These are phyloP conservation scores for Gonioctena quinquepunctata DNA, from an alignment of 1,140 invertebrate species.

Conservation along the genomic window DNA sequence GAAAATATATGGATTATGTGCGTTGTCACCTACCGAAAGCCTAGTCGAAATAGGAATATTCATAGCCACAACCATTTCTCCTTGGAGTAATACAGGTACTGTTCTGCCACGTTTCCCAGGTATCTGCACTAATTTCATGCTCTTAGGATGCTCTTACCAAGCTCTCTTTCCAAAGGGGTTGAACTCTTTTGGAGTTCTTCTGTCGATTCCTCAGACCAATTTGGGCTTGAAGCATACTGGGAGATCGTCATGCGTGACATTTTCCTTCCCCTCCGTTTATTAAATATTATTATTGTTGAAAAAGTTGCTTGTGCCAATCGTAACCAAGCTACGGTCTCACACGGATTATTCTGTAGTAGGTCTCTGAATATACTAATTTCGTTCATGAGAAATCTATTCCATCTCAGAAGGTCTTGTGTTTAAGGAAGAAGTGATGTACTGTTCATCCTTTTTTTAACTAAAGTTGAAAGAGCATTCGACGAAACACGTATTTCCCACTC, in stretches of 20 bases:
- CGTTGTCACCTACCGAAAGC: not conserved
- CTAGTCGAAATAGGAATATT: not conserved
- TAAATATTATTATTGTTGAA: not conserved
- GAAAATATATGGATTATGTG: not conserved
- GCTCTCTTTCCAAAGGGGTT: not conserved
- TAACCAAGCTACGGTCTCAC: not conserved
- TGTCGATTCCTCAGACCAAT: not conserved
- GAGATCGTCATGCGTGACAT: not conserved
- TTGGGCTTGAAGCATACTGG: not conserved
- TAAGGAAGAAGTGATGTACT: not conserved
- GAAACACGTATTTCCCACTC: not conserved
- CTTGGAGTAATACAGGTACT: not conserved
- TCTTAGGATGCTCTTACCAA: not conserved
- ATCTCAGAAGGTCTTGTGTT: not conserved
- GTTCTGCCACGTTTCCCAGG: not conserved
- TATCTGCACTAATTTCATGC: not conserved
- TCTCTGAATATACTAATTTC: not conserved
- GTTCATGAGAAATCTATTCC: not conserved
- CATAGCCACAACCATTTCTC: not conserved
- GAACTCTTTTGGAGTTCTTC: not conserved
- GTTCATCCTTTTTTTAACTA: not conserved
- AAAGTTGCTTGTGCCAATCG: not conserved
- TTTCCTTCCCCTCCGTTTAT: not conserved
- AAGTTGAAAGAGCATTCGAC: not conserved
- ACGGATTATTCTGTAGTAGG: not conserved